Percentiles rank a stretch among this genome's conserved stretches.
Evolutionary conservation across 2,113 vertebrate species (phyloP).

Genomic region (Eudyptes chrysolophus): DNA sequence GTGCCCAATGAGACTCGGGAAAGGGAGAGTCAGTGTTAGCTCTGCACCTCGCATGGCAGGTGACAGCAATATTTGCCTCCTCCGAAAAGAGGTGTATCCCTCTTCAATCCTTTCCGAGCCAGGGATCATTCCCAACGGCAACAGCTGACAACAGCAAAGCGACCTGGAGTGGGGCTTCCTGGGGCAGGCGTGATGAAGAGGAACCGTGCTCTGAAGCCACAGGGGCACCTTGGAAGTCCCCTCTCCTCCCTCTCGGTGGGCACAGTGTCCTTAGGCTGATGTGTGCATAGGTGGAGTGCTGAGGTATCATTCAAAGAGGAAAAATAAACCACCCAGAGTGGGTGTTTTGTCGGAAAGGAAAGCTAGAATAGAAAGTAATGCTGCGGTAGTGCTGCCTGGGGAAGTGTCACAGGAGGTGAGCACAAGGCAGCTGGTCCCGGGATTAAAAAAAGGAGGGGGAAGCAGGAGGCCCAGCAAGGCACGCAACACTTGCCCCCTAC

Average conservation of each 20-base stretch:
- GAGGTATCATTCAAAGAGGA: background rate
- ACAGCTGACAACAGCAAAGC: background rate
- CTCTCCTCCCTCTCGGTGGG: background rate
- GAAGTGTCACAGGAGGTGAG: background rate
- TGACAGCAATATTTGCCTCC: background rate
- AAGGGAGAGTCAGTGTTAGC: accelerated
- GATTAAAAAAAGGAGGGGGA: background rate
- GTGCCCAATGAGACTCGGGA: accelerated
- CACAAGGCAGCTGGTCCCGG: background rate
- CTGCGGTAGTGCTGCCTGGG: background rate
- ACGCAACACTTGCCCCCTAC: background rate
- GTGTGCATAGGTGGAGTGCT: background rate
- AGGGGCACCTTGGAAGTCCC: background rate
- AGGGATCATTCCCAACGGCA: accelerated
- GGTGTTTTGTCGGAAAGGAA: background rate
- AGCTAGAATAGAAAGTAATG: background rate
- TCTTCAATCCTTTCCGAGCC: background rate
- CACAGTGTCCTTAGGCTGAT: background rate
- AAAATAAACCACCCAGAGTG: background rate
- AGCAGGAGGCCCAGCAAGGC: background rate
- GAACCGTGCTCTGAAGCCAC: background rate
- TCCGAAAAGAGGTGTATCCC: background rate
- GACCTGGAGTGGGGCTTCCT: accelerated
- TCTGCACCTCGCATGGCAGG: background rate
- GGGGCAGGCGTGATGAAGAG: too few relatives aligned